Conservation (phyloP, 2,888 invertebrate species). For the Hemistola chrysoprasaria region DNA sequence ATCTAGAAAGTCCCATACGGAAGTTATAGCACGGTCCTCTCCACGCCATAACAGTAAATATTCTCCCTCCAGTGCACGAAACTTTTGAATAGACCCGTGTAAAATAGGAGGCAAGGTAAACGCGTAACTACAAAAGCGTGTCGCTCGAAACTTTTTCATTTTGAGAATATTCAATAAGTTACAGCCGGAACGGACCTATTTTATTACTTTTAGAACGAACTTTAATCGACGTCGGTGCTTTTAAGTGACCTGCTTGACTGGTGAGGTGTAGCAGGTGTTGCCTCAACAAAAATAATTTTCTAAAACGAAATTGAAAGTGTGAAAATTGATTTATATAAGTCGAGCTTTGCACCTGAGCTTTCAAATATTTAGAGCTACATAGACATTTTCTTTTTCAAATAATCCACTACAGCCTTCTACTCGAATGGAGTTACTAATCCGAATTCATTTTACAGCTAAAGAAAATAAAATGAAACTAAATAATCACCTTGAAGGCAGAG, state of each 20-base stretch:
- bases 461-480: constrained; percentile 12
- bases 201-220: constrained; percentile 8
- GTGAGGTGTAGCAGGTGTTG: too few relatives aligned
- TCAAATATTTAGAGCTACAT: too few relatives aligned
- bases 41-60: constrained; percentile 46
- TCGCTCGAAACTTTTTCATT: constrained; percentile 16
- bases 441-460: constrained; percentile 12
- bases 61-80: constrained; percentile 31
- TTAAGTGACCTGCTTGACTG: not conserved
- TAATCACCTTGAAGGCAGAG: constrained; percentile 3
- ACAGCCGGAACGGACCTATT: constrained; percentile 1
- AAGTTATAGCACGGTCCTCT: constrained; percentile 2
- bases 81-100: constrained; percentile 31
- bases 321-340: too few relatives aligned
- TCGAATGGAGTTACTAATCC: constrained; percentile 3
- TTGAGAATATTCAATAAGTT: constrained; percentile 16
- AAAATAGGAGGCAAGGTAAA: constrained; percentile 36
- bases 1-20: not conserved
- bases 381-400: too few relatives aligned
- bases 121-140: constrained; percentile 20
- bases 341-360: too few relatives aligned
- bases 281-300: too few relatives aligned
- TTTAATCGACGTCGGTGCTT: constrained; percentile 1
- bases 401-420: not conserved
- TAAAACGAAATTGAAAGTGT: too few relatives aligned